These are phyloP conservation scores for Lepus americanus DNA, from an alignment of 2,113 vertebrate genomes.

Conservation along the genomic window DNA sequence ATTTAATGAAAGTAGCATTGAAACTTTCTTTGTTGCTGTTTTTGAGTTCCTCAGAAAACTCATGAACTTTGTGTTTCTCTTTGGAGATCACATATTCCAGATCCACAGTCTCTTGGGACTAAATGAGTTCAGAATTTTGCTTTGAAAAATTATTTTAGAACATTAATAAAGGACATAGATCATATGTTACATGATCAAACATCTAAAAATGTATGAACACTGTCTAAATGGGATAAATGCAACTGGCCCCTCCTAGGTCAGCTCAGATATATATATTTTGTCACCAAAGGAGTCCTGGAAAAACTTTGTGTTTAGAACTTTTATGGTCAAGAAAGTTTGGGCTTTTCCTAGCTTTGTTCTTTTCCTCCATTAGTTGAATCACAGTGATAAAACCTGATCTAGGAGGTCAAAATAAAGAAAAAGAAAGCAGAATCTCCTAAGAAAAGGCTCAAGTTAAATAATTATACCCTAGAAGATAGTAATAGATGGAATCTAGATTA, in stretches of 20 bases:
- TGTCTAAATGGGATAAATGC: not conserved
- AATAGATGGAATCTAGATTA: not conserved
- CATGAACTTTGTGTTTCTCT: not conserved
- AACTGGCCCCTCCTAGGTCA: not conserved
- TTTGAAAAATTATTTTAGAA: not conserved
- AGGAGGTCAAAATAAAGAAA: not conserved
- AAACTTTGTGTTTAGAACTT: not conserved
- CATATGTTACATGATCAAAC: not conserved
- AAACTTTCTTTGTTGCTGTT: not conserved
- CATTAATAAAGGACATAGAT: not conserved
- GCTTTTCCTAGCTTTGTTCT: not conserved
- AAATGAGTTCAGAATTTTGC: not conserved
- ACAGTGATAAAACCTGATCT: constrained; percentile 3
- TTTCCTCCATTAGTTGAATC: not conserved
- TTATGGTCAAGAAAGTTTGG: not conserved
- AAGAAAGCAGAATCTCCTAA: not conserved
- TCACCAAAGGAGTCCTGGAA: not conserved
- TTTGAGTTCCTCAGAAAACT: not conserved
- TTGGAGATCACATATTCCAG: not conserved
- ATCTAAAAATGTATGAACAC: not conserved
- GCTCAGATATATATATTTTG: not conserved
- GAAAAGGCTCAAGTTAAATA: not conserved
- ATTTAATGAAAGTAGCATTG: not conserved
- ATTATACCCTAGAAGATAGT: not conserved
- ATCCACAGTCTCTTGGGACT: not conserved